Evolutionary conservation across 1,140 invertebrate species (phyloP), one percentile per base, ranked within the genome.

Genomic region (Ganaspis sp.): DNA sequence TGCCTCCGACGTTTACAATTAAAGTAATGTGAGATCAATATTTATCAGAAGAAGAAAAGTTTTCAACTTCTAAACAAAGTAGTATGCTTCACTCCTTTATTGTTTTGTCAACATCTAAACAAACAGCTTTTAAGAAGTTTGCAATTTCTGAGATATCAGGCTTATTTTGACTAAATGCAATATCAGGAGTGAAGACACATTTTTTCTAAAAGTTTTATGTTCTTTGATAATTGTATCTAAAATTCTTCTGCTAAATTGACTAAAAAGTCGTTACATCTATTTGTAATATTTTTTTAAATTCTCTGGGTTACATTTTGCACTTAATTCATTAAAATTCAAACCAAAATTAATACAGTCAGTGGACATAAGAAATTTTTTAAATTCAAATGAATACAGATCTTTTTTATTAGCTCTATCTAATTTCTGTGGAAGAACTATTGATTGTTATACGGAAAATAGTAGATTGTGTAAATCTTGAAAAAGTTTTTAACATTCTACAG

Each of bases 401-500:
- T 72, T 79, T 45, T 49, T 17, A 49, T 49, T n/a, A 49, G 42
- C 45, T 49, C 74, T 81, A 74, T 76, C 69, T 19, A 79, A 70
- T 58, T 70, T 19, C 29, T 75, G 73, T 34, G 77, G 75, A 42
- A 81, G 70, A 58, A 81, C 73, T 21, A 81, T 72, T 38, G n/a
- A 26, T 58, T 81, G 77, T 3, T 77, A 45, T 19, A 74, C 9
- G 11, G 26, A 58, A 70, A 77, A 81, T 17, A 79, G 21, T 29
- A 76, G 54, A 70, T 81, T 75, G 19, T 81, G 74, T 5, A 81
- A 73, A 77, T 80, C 77, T 53, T 79, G 75, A 45, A 79, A 81
- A 2, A 82, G n/a, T 77, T 84, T 84, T 9, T 81, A 17, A 5
- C 72, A 72, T 77, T 82, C 83, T 0, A 80, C 83, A 71, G 74